Evolutionary conservation across 2,888 invertebrate species (phyloP), one percentile per base, ranked within the genome.

Genomic region (Acanthacorydalis orientalis): DNA sequence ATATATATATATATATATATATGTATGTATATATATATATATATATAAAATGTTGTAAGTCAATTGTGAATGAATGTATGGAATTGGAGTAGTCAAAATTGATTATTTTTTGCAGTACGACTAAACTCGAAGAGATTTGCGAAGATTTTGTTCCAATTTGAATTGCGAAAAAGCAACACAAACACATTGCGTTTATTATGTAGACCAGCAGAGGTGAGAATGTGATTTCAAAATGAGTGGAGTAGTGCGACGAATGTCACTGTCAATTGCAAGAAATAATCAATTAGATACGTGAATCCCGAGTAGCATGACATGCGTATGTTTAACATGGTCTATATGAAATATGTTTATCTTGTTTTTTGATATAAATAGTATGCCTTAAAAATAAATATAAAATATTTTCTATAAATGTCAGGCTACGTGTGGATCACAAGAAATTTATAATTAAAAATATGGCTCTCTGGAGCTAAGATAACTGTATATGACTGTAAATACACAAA

Each of bases 401-500:
- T 37, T 37, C 14, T 12, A 37, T 14, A 12, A 12, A 37, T 37
- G 37, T 37, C 14, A 37, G 10, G 37, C 37, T 37, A 37, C 37
- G n/a, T 37, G 37, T 14, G 37, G 37, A 37, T 37, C 14, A 37
- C 37, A 37, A 12, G n/a, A 12, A 37, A 12, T 37, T 37, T 37
- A 37, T 37, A 37, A 37, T 37, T 9, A 37, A 23, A 23, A 23
- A 23, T 23, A 37, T 37, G 37, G 37, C 9, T 37, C 14, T 37
- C 7, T 37, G n/a, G 12, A 37, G 37, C 37, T 10, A 37, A 37
- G 14, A 14, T 37, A 37, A 37, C 14, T 37, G 37, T 37, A 37
- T 37, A 42, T 31, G 42, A 42, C 42, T 42, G 42, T 42, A 42
- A 23, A 42, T 42, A 42, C 42, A 42, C 16, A 43, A 40, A 40